These are phyloP conservation scores for Gymnarchus niloticus DNA, from an alignment of 2,113 vertebrate genomes.

Conservation along the genomic window DNA sequence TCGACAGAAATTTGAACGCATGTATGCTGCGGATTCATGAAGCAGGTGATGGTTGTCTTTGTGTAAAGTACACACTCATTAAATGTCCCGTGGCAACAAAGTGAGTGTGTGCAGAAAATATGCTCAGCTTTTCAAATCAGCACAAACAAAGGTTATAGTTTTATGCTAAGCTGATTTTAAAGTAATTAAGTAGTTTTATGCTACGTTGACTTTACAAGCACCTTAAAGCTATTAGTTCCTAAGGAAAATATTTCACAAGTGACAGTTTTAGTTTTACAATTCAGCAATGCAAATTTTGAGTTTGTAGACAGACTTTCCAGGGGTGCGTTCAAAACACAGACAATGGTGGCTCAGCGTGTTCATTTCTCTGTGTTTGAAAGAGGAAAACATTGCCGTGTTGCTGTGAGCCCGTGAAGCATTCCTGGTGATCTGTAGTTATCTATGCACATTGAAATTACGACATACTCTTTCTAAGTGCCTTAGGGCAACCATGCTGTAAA, in stretches of 20 bases:
- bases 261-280: background rate
- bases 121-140: conserved; percentile 5
- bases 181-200: conserved; percentile 4
- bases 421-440: no score
- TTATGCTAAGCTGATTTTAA: conserved; percentile 4
- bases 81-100: background rate
- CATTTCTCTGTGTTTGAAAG: no score
- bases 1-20: background rate
- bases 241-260: background rate
- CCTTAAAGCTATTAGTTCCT: background rate
- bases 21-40: background rate
- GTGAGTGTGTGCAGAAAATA: background rate
- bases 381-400: no score
- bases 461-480: no score
- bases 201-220: background rate
- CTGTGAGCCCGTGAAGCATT: no score
- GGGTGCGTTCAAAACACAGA: no score
- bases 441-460: no score
- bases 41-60: background rate
- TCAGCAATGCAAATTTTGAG: background rate
- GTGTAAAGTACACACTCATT: background rate
- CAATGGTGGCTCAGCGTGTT: no score
- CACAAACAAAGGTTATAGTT: background rate
- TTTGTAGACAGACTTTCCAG: no score
- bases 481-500: no score